These are phyloP conservation scores for Cynaeus angustus DNA, from an alignment of 2,888 invertebrate genomes.

Conservation along the genomic window DNA sequence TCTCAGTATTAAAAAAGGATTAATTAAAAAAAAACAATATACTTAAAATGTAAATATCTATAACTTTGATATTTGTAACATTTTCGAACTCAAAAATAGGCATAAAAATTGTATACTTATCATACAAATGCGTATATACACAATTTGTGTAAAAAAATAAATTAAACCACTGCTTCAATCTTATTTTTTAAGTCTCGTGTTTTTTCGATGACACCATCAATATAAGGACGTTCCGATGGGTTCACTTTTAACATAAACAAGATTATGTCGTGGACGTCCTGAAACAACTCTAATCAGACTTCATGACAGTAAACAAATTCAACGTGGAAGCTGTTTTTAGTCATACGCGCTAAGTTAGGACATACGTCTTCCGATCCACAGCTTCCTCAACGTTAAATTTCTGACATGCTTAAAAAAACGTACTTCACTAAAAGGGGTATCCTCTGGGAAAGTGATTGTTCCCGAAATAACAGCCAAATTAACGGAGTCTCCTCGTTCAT, in stretches of 20 bases:
- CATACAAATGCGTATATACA: conserved; percentile 3
- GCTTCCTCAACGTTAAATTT: no score
- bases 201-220: conserved; percentile 81
- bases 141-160: conserved; percentile 35
- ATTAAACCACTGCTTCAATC: conserved; percentile 75
- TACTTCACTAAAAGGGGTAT: conserved; percentile 78
- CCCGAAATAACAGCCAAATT: conserved; percentile 89
- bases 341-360: no score
- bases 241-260: conserved; percentile 82
- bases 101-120: neutral
- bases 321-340: no score
- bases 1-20: no score
- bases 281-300: conserved; percentile 57
- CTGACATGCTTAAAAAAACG: no score
- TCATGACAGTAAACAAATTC: neutral
- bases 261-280: conserved; percentile 82
- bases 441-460: conserved; percentile 81
- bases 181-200: conserved; percentile 75
- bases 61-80: no score
- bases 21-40: no score
- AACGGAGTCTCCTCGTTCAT: conserved; percentile 90
- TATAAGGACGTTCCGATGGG: conserved; percentile 84
- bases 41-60: no score
- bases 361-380: no score
- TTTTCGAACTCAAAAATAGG: no score